Base-by-base conservation (phyloP, 2,888 invertebrate genomes). In the Amblyteles armatorius region DNA sequence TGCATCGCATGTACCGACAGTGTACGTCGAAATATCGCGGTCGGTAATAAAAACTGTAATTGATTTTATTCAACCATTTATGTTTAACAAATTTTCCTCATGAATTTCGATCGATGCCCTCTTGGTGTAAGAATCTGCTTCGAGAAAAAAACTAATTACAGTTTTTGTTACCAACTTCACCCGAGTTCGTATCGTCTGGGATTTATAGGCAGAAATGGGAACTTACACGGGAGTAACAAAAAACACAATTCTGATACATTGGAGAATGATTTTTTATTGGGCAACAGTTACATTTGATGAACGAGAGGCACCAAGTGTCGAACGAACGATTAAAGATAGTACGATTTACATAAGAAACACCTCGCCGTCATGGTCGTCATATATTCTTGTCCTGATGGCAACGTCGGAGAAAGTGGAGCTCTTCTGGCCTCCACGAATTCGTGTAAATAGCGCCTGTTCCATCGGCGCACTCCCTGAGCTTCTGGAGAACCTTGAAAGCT, bases 261-360 rank as follows among this genome's bases (percentile, higher is more conserved):
- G 48, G 48, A 26, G 63, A 13, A 22, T 33, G n/a, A 50, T 44
- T 19, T 33, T 74, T 50, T 65, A 74, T 74, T 74, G 63, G 74
- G 74, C 74, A 74, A 74, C 63, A 33, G 74, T 74, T 65, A 74
- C 74, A 74, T 74, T 74, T 74, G 40, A 74, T 74, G 74, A 74
- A 74, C 63, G 57, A 57, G 57, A 57, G 74, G 63, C 26, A 50
- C 63, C 63, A 74, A 74, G 33, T 29, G 74, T 19, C 55, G 48
- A 74, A 74, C 52, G 13, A 65, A 65, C 29, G 44, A 0, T 13
- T 48, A 48, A 29, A 29, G 29, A 44, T 74, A 67, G 50, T 76
- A 76, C 76, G 76, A 67, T 76, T 65, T 52, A 26, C 76, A 36
- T 22, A 22, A 52, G 4, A 29, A 26, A 29, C 26, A 44, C 22